Evolutionary conservation across 2,113 vertebrate species (phyloP).

Genomic region (Saiga tatarica): DNA sequence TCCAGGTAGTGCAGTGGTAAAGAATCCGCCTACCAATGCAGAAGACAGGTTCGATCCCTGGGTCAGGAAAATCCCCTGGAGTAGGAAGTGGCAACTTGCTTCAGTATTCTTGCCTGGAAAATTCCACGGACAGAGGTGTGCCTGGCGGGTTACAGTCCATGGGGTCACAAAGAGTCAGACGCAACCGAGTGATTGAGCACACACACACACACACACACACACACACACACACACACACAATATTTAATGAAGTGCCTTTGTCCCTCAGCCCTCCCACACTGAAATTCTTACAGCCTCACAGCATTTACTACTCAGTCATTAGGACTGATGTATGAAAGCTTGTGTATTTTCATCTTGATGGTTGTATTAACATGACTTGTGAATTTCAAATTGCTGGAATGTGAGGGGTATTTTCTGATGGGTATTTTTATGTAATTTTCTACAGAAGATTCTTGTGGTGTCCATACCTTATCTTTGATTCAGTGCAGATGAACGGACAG

Average conservation of each 20-base stretch:
- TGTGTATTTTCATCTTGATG: background rate
- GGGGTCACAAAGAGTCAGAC: background rate
- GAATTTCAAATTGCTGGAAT: background rate
- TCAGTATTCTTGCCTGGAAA: background rate
- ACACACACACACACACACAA: background rate
- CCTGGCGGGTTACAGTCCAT: background rate
- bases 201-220: background rate
- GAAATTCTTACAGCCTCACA: background rate
- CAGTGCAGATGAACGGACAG: background rate
- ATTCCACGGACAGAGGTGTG: rapidly evolving
- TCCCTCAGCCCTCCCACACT: background rate
- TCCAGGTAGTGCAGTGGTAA: background rate
- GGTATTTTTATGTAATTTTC: background rate
- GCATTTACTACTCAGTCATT: background rate
- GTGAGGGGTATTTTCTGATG: background rate
- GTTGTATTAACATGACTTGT: background rate
- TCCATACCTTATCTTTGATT: background rate
- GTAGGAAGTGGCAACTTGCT: background rate
- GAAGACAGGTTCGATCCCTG: background rate
- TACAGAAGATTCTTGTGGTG: background rate
- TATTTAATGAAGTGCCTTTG: background rate
- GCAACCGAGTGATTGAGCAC: background rate
- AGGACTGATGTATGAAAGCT: background rate
- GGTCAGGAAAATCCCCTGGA: background rate
- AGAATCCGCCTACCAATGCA: background rate